A percentile compares a stretch with the other conserved stretches of the same genome.
Evolutionary conservation across 1,140 invertebrate genomes (phyloP).

Genomic region (Drosophila persimilis): DNA sequence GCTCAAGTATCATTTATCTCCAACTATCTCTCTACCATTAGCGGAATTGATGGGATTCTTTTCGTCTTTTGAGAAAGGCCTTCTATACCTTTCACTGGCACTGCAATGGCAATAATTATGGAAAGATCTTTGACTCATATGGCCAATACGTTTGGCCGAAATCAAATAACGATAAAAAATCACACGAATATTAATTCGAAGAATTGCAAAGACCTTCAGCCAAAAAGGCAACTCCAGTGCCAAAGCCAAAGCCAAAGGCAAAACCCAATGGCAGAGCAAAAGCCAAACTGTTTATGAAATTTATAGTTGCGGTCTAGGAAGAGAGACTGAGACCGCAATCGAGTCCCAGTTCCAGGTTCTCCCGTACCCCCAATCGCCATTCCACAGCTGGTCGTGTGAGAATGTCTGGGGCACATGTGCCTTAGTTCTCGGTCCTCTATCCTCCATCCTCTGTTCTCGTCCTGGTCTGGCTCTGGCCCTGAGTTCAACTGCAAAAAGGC

Average conservation of each 20-base stretch:
- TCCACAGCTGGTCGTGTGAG: conserved; percentile 72
- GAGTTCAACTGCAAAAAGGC: conserved; percentile 67
- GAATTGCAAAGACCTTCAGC: conserved; percentile 72
- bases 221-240: conserved; percentile 20
- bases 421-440: conserved; percentile 29
- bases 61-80: not conserved
- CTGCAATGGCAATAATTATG: conserved; percentile 47
- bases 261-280: conserved; percentile 25
- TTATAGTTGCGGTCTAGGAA: conserved; percentile 73
- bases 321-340: conserved; percentile 42
- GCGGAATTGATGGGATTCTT: not conserved
- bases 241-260: conserved; percentile 29
- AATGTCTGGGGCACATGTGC: conserved; percentile 77
- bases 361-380: conserved; percentile 14
- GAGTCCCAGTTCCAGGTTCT: conserved; percentile 16
- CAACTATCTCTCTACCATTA: not conserved
- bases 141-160: conserved; percentile 62
- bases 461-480: conserved; percentile 49
- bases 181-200: conserved; percentile 81
- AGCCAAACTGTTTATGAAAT: conserved; percentile 70
- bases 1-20: not conserved
- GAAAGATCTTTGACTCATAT: conserved; percentile 38
- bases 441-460: conserved; percentile 6
- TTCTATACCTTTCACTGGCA: conserved; percentile 6
- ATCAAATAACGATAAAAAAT: conserved; percentile 82